These are phyloP conservation scores for Dipodomys merriami DNA, from an alignment of 2,113 vertebrate genomes.

Conservation along the genomic window DNA sequence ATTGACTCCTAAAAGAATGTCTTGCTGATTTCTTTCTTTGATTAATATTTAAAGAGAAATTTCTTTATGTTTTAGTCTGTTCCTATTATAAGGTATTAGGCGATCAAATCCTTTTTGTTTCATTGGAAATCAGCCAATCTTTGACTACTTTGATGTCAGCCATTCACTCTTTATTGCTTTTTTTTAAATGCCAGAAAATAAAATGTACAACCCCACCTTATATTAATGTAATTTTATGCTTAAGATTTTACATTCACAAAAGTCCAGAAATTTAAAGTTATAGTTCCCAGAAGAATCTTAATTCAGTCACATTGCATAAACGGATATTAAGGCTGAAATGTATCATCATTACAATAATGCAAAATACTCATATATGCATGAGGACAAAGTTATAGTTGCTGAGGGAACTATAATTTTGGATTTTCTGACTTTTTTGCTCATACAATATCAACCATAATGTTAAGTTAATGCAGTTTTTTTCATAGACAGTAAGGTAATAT, in stretches of 20 bases:
- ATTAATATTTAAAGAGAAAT: slow-evolving; percentile 28
- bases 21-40: slow-evolving; percentile 37
- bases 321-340: slow-evolving; percentile 74
- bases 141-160: slow-evolving; percentile 49
- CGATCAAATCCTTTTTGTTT: slow-evolving; percentile 40
- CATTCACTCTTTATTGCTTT: slow-evolving; percentile 52
- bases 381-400: slow-evolving; percentile 72
- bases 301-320: slow-evolving; percentile 70
- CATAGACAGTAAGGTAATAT: slow-evolving; percentile 68
- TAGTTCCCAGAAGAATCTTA: slow-evolving; percentile 67
- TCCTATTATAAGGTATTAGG: slow-evolving; percentile 46
- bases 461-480: slow-evolving; percentile 70
- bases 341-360: slow-evolving; percentile 66
- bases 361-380: slow-evolving; percentile 68
- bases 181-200: slow-evolving; percentile 63
- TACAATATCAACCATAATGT: slow-evolving; percentile 69
- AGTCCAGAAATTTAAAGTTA: slow-evolving; percentile 76
- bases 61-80: slow-evolving; percentile 5
- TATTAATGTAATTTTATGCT: slow-evolving; percentile 72
- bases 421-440: slow-evolving; percentile 69
- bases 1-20: neutral
- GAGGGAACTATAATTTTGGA: slow-evolving; percentile 78
- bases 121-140: slow-evolving; percentile 30
- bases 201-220: slow-evolving; percentile 59
- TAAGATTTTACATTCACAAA: slow-evolving; percentile 49